phyloP scores from a whole-genome alignment of 2,888 invertebrate genomes.

The Lasioglossum calceatum region DNA sequence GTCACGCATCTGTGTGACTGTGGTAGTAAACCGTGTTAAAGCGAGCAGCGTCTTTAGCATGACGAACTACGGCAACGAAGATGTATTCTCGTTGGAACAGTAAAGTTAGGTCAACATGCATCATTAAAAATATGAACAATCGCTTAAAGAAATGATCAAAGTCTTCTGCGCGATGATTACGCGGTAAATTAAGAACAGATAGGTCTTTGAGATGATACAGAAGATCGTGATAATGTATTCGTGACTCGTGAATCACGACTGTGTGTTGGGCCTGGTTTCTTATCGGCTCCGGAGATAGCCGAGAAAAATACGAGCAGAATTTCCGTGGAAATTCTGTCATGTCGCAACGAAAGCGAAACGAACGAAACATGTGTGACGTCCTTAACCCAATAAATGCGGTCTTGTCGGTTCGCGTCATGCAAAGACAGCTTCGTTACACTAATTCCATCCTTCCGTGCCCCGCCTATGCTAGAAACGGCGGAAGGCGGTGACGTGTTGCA shows the following conservation, averaged over 20 bases:
- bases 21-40: too few species aligned
- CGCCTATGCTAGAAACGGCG: constrained; percentile 56
- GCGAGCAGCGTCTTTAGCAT: too few species aligned
- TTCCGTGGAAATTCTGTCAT: constrained; percentile 49
- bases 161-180: neutral
- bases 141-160: neutral
- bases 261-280: neutral
- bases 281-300: neutral
- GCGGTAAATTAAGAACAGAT: neutral
- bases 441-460: constrained; percentile 64
- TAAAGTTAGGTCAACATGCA: too few species aligned
- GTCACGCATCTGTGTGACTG: too few species aligned
- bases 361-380: constrained; percentile 60
- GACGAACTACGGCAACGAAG: too few species aligned
- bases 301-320: constrained; percentile 3
- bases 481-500: constrained; percentile 66
- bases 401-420: constrained; percentile 54
- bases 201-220: neutral
- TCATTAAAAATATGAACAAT: too few species aligned
- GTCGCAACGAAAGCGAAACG: constrained; percentile 35
- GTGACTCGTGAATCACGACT: neutral
- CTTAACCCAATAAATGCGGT: constrained; percentile 66
- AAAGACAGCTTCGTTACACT: constrained; percentile 67
- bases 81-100: too few species aligned
- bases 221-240: neutral